Evolutionary conservation across 2,797 vertebrate species (phyloP), one percentile per base, ranked within the genome.

Genomic region (Rhinophrynus dorsalis): DNA sequence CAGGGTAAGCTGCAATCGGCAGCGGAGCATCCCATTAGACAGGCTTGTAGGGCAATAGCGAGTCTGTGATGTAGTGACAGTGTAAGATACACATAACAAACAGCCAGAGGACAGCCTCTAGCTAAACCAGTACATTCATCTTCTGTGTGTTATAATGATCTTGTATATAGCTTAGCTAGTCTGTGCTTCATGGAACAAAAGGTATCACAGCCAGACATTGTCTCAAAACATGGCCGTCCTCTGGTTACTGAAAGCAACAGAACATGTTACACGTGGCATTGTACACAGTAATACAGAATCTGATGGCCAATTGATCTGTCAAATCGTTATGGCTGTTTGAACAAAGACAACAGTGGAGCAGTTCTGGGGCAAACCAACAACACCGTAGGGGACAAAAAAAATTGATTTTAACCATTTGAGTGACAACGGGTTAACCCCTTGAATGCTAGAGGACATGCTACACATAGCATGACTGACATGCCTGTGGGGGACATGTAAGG

Each of bases 11-110:
- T 12, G 54, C 68, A 82, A 83, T 85, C 79, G 75, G 81, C 79
- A 83, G 74, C 68, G 77, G 83, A 88, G 79, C 79, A 84, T 81
- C 82, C 81, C 80, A 70, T 78, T 83, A 82, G 82, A 78, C 74
- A 81, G 75, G 80, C 83, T 83, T 80, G 78, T 81, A 80, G 83
- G 79, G 80, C 73, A 79, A 80, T 80, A 74, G 42, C 15, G 76
- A 83, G 80, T 74, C 82, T 79, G 76, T 76, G 76, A 74, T 77
- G 69, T 78, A 81, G 79, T 67, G 80, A 83, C 80, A 84, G 77
- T 64, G 76, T 78, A 75, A 75, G 75, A 81, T 83, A 84, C 70
- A 76, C 80, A 83, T 78, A 85, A 85, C 80, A 84, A 82, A 84
- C 77, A 84, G 81, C 83, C 80, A 1, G 55, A 76, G 80, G 84